A percentile compares a stretch with the other conserved stretches of the same genome.
These are phyloP conservation scores for Nothobranchius kuhntae DNA, from an alignment of 2,113 vertebrate species.

Conservation along the genomic window DNA sequence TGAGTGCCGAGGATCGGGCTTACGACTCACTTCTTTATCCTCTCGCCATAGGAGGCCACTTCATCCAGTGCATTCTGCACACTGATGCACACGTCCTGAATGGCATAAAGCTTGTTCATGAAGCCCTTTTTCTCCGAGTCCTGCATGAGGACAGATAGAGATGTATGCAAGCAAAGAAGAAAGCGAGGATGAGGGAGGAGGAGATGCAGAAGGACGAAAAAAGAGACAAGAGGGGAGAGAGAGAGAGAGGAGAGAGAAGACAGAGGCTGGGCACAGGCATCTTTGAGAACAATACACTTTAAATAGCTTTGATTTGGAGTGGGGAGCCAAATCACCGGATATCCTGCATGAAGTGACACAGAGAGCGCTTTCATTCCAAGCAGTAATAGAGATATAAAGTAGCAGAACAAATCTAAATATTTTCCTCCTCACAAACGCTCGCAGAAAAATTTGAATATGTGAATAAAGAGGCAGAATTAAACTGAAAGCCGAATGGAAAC, in stretches of 20 bases:
- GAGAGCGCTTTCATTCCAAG: conserved; percentile 65
- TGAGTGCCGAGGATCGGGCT: conserved; percentile 64
- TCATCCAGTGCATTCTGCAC: conserved; percentile 96
- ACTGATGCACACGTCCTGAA: conserved; percentile 97
- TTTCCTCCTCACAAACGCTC: conserved; percentile 68
- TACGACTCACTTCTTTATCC: conserved; percentile 96
- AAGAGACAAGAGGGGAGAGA: conserved; percentile 18
- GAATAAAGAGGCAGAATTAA: conserved; percentile 68
- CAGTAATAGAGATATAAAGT: conserved; percentile 77
- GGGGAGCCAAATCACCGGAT: conserved; percentile 74
- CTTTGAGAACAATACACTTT: conserved; percentile 74
- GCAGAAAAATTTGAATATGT: conserved; percentile 70
- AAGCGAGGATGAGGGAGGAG: conserved; percentile 37
- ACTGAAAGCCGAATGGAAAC: conserved; percentile 68
- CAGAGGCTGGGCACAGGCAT: conserved; percentile 70
- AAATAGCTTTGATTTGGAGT: conserved; percentile 73
- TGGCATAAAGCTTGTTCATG: conserved; percentile 98
- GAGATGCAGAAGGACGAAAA: conserved; percentile 22
- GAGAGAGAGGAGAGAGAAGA: conserved; percentile 47
- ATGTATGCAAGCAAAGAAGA: conserved; percentile 55
- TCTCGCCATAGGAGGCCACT: conserved; percentile 93
- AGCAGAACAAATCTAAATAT: conserved; percentile 78
- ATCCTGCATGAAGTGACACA: conserved; percentile 67
- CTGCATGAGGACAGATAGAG: conserved; percentile 80
- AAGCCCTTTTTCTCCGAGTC: conserved; percentile 96